A percentile compares a stretch with the other conserved stretches of the same genome.
Evolutionary conservation across 2,113 vertebrate genomes (phyloP).

Genomic region (Meleagris gallopavo): DNA sequence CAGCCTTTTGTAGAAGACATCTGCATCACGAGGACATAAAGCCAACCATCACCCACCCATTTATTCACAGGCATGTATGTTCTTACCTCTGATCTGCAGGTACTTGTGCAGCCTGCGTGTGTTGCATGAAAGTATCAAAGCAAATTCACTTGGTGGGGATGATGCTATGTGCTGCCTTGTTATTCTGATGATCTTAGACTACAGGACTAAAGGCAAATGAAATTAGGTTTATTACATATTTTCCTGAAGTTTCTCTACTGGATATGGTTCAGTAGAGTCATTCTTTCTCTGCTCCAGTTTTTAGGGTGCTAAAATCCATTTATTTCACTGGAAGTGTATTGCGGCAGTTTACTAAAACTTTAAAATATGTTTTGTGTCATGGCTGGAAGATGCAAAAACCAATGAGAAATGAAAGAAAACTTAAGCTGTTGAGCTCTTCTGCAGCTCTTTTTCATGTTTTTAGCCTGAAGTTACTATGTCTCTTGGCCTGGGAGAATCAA

Average conservation of each 20-base stretch:
- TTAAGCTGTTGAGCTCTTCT: not conserved
- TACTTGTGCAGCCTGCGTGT: rapidly evolving
- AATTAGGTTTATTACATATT: not conserved
- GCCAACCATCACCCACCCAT: not conserved
- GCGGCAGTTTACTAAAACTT: not conserved
- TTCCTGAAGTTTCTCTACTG: not conserved
- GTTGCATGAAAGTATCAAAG: not conserved
- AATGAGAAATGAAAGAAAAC: not conserved
- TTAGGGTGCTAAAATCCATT: not conserved
- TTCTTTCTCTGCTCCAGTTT: not conserved
- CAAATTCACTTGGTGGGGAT: not conserved
- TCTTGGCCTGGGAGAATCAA: not conserved
- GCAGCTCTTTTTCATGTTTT: not conserved
- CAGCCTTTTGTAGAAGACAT: not conserved
- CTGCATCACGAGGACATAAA: not conserved
- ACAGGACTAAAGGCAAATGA: not conserved
- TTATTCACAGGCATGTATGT: not conserved
- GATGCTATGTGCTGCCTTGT: not conserved
- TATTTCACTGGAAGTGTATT: not conserved
- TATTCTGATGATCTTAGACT: not conserved
- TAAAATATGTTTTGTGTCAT: not conserved
- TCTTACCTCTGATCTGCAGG: not conserved
- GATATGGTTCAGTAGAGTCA: not conserved
- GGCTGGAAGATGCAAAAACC: not conserved
- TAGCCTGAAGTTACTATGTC: not conserved